Evolutionary conservation across 2,113 vertebrate species (phyloP), one percentile per base, ranked within the genome.

Genomic region (Cyphomyrus plagiostoma): DNA sequence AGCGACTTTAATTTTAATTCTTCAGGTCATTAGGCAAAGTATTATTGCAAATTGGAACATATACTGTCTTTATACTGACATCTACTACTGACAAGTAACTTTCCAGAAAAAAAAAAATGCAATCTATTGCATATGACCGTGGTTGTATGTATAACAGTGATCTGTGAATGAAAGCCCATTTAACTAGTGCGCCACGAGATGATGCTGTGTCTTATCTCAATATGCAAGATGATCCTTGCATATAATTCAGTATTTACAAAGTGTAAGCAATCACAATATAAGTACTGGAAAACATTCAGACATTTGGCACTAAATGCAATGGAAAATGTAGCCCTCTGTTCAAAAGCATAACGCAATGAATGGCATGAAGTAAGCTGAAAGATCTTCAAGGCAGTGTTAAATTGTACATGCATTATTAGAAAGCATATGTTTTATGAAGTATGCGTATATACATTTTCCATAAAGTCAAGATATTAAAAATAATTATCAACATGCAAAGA

Each of bases 141-240:
- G 23, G 56, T n/a, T 58, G 23, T 23, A 58, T 58, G 53, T 58
- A 58, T 58, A 23, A 58, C 56, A 90, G 87, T 46, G 80, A 50
- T 13, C 86, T 13, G 35, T 89, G 45, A 70, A 70, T 3, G 4
- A 88, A 91, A 89, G 88, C 56, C 23, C 21, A 58, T 58, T 23
- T 58, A n/a, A 74, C 89, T 84, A 90, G 92, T 91, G 85, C 77
- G 77, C 70, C 86, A 39, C 88, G 80, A 84, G 92, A 80, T 89
- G 35, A 92, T 90, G 90, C 88, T 35, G 88, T 92, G 92, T 92
- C 94, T 93, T 85, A 93, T 92, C 91, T 92, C 53, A 89, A 70
- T 91, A 89, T 90, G 84, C 84, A 66, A 92, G 89, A 91, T 92
- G 88, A 92, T 94, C 89, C 93, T 92, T 94, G 92, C 91, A 92